Base-by-base conservation (phyloP, 1,140 invertebrate species). In the Penaeus japonicus region DNA sequence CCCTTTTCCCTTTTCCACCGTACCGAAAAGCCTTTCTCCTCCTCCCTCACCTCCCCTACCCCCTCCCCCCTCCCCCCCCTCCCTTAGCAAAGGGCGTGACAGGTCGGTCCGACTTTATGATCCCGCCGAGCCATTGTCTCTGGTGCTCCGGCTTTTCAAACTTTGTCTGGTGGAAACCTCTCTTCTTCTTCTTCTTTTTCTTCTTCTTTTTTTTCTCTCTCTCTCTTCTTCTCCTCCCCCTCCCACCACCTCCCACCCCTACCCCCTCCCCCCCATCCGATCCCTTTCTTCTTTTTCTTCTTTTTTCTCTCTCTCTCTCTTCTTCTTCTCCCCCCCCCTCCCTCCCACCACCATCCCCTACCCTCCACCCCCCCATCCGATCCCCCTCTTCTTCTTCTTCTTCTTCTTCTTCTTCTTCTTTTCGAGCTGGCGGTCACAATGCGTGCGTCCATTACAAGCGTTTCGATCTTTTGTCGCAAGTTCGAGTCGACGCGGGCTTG, bases 151-250 rank as follows among this genome's bases (percentile, higher is more conserved):
- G 27, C 70, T 73, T 73, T 73, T 73, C 70, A 73, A 73, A 73
- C 70, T 73, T 73, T 73, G 70, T 73, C 70, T 73, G 70, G 70
- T 73, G 70, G 70, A 73, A 73, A 73, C 70, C 30, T n/a, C n/a
- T n/a, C n/a, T n/a, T n/a, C n/a, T n/a, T n/a, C n/a, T n/a, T n/a
- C n/a, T n/a, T n/a, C n/a, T n/a, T n/a, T n/a, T n/a, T n/a, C n/a
- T n/a, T n/a, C n/a, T n/a, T n/a, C n/a, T n/a, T n/a, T n/a, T 79
- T 10, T 17, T 22, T 32, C 62, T 39, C 77, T 3, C 18, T 39
- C 77, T 39, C 32, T 24, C 32, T 79, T 17, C 15, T 47, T 79
- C 24, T 24, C 15, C 22, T 22, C 22, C 12, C 32, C 17, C 73
- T 18, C 18, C 17, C 73, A n/a, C n/a, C n/a, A n/a, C n/a, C n/a